A percentile compares a stretch with the other conserved stretches of the same genome.
These are phyloP conservation scores for Aromia moschata DNA, from an alignment of 2,888 invertebrate genomes.

Conservation along the genomic window DNA sequence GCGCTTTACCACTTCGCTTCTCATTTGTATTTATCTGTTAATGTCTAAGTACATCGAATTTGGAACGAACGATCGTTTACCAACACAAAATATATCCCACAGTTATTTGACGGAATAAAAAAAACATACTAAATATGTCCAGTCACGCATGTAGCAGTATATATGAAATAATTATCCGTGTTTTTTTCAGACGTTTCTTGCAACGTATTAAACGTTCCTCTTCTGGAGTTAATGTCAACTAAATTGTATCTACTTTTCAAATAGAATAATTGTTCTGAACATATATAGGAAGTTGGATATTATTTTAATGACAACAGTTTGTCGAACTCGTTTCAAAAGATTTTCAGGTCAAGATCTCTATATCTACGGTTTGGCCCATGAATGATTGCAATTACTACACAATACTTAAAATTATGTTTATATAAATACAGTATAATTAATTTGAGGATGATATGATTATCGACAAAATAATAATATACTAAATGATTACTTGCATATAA, in stretches of 20 bases:
- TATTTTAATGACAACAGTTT: slow-evolving; percentile 16
- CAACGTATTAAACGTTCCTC: slow-evolving; percentile 7
- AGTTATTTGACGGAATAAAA: slow-evolving; percentile 8
- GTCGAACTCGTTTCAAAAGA: not conserved
- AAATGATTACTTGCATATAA: too few relatives aligned
- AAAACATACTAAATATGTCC: slow-evolving; percentile 9
- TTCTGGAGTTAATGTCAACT: slow-evolving; percentile 2
- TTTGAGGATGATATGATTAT: too few relatives aligned
- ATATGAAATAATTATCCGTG: slow-evolving; percentile 1
- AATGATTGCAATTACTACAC: too few relatives aligned
- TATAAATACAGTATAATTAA: too few relatives aligned
- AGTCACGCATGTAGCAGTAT: slow-evolving; percentile 22
- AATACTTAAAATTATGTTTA: too few relatives aligned
- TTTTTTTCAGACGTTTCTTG: slow-evolving; percentile 13
- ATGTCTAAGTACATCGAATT: not conserved
- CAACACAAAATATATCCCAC: not conserved
- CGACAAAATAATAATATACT: too few relatives aligned
- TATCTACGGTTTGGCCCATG: too few relatives aligned
- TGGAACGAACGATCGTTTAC: slow-evolving; percentile 4
- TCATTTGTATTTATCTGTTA: not conserved
- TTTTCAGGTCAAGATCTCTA: too few relatives aligned
- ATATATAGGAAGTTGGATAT: slow-evolving; percentile 14
- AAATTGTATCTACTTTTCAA: not conserved
- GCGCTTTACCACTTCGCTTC: too few relatives aligned
- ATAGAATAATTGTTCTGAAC: slow-evolving; percentile 11